Conservation (phyloP, 2,888 invertebrate species). For the Synergus japonicus region DNA sequence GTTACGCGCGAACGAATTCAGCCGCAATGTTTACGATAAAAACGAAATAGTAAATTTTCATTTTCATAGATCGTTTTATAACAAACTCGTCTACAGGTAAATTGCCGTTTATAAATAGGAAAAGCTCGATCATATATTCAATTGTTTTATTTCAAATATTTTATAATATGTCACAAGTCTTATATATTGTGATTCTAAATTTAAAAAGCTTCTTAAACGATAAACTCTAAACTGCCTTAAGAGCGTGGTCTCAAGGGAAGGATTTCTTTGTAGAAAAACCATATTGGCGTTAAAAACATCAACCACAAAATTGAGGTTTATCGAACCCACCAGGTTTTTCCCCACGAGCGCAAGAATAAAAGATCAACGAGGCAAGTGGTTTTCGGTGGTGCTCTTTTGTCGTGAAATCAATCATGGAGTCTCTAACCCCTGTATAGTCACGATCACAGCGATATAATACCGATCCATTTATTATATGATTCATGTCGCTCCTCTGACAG, state of each 20-base stretch:
- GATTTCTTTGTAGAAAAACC: neutral
- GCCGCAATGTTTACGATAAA: neutral
- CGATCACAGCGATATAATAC: neutral
- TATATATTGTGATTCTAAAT: neutral
- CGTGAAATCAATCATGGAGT: neutral
- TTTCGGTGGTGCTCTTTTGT: neutral
- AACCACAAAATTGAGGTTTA: conserved; percentile 4
- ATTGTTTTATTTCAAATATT: neutral
- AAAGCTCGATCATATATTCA: neutral
- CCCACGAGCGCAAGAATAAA: neutral
- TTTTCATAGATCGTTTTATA: neutral
- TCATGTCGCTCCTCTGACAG: neutral
- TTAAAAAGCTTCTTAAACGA: neutral
- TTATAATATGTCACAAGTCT: neutral
- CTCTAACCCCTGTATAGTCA: neutral
- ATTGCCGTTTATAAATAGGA: neutral
- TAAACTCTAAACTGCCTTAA: neutral
- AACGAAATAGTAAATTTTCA: neutral
- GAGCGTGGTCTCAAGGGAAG: neutral
- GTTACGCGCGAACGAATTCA: neutral
- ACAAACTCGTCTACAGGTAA: no score
- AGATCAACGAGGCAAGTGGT: neutral
- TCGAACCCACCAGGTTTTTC: neutral
- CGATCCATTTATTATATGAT: neutral
- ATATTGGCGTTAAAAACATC: neutral